phyloP scores from a whole-genome alignment of 2,113 vertebrate species.

The Engystomops pustulosus region DNA sequence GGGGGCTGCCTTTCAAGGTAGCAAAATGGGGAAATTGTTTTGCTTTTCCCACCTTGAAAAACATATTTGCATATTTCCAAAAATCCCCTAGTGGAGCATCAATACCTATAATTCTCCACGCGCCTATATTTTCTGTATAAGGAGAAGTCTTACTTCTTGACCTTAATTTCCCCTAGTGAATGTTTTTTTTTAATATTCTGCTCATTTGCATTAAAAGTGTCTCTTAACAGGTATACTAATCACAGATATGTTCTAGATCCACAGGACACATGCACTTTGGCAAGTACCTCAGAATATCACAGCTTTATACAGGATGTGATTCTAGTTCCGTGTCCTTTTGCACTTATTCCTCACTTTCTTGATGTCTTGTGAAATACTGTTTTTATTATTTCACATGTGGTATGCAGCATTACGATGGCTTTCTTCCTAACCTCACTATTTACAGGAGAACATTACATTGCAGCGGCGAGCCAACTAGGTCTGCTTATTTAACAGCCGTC shows the following conservation, averaged over 20 bases:
- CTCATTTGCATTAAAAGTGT: not conserved
- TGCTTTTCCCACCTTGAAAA: too few relatives aligned
- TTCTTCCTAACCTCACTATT: constrained; percentile 52
- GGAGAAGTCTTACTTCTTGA: too few relatives aligned
- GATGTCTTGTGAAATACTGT: constrained; percentile 49
- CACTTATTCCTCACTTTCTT: constrained; percentile 14
- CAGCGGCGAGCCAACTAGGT: constrained; percentile 54
- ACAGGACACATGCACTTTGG: constrained; percentile 8
- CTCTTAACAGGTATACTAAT: not conserved
- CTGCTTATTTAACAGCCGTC: constrained; percentile 61
- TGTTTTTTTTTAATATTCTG: not conserved
- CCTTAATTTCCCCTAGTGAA: too few relatives aligned
- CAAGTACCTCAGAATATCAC: not conserved
- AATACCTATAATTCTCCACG: too few relatives aligned
- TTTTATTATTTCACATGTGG: constrained; percentile 58
- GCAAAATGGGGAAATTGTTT: too few relatives aligned
- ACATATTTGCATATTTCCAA: too few relatives aligned
- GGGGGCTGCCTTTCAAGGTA: too few relatives aligned
- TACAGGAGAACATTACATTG: constrained; percentile 56
- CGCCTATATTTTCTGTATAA: too few relatives aligned
- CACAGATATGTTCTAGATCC: not conserved
- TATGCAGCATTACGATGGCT: constrained; percentile 48
- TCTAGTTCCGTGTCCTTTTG: constrained; percentile 35
- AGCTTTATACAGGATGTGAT: constrained; percentile 32
- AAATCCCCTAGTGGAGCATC: too few relatives aligned